These are phyloP conservation scores for Hippopotamyrus pictus DNA, from an alignment of 2,797 vertebrate genomes.

Conservation along the genomic window DNA sequence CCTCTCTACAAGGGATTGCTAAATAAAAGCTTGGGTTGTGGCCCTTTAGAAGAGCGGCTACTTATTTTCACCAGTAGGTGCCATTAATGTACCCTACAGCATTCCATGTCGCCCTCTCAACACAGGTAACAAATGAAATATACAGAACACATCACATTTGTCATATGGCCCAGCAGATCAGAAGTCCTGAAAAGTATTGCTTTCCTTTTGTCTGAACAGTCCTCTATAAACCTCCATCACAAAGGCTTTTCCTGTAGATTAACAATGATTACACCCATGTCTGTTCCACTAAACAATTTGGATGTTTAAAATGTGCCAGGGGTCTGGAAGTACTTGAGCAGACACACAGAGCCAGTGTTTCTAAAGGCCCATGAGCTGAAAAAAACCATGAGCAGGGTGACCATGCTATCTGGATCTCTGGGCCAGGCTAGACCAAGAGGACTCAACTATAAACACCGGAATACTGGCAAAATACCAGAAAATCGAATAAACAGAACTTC, in stretches of 20 bases:
- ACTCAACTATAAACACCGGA: neutral
- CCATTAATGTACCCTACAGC: constrained; percentile 30
- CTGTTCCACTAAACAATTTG: constrained; percentile 44
- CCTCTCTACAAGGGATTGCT: constrained; percentile 20
- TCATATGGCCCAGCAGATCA: neutral
- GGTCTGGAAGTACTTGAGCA: constrained; percentile 63
- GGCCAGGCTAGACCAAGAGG: neutral
- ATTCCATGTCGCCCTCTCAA: neutral
- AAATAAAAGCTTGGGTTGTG: constrained; percentile 19
- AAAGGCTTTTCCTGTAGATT: constrained; percentile 42
- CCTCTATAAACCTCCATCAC: constrained; percentile 36
- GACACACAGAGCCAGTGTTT: constrained; percentile 43
- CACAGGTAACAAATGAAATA: neutral
- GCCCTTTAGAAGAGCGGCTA: constrained; percentile 23
- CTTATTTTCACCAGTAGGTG: constrained; percentile 31
- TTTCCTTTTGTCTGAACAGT: constrained; percentile 29
- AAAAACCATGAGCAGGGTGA: constrained; percentile 24
- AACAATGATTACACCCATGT: constrained; percentile 48
- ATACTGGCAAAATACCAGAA: constrained; percentile 9
- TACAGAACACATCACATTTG: neutral
- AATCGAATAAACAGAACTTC: neutral
- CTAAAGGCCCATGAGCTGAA: constrained; percentile 31
- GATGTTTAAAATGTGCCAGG: constrained; percentile 41
- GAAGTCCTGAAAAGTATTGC: neutral
- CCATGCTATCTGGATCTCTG: neutral